These are phyloP conservation scores for Campylomormyrus numenius DNA, from an alignment of 2,113 vertebrate genomes.

Conservation along the genomic window DNA sequence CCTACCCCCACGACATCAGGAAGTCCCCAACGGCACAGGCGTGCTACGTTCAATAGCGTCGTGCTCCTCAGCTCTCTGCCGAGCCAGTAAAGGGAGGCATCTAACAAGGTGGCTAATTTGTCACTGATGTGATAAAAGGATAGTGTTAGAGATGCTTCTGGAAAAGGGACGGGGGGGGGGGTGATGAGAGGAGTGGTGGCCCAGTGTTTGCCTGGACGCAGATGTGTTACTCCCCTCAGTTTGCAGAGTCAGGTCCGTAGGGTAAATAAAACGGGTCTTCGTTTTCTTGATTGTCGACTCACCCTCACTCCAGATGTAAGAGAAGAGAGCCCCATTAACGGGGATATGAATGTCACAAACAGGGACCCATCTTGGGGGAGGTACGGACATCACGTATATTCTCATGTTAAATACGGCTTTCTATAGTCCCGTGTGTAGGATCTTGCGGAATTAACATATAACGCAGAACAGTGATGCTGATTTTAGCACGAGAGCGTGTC, in stretches of 20 bases:
- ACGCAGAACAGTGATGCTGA: not conserved
- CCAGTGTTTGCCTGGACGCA: not conserved
- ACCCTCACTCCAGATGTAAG: not conserved
- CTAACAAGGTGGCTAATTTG: not conserved
- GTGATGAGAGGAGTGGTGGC: not conserved
- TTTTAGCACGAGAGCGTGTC: not conserved
- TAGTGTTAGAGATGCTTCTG: not conserved
- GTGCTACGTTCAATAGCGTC: not conserved
- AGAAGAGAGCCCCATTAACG: not conserved
- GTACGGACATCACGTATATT: not conserved
- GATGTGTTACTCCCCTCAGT: slow-evolving; percentile 1
- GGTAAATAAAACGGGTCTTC: not conserved
- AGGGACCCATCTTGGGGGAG: not conserved
- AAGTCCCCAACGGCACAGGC: not conserved
- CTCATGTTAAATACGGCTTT: not conserved
- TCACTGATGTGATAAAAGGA: not conserved
- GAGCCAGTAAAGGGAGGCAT: not conserved
- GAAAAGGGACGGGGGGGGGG: not conserved
- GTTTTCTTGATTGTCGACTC: not conserved
- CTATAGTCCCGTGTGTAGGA: not conserved
- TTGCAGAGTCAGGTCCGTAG: not conserved
- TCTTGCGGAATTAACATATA: not conserved
- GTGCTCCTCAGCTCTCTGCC: not conserved
- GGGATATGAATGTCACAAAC: not conserved
- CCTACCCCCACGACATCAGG: not conserved